A percentile compares a stretch with the other conserved stretches of the same genome.
phyloP scores from a whole-genome alignment of 2,113 vertebrate genomes.

The Origma solitaria region DNA sequence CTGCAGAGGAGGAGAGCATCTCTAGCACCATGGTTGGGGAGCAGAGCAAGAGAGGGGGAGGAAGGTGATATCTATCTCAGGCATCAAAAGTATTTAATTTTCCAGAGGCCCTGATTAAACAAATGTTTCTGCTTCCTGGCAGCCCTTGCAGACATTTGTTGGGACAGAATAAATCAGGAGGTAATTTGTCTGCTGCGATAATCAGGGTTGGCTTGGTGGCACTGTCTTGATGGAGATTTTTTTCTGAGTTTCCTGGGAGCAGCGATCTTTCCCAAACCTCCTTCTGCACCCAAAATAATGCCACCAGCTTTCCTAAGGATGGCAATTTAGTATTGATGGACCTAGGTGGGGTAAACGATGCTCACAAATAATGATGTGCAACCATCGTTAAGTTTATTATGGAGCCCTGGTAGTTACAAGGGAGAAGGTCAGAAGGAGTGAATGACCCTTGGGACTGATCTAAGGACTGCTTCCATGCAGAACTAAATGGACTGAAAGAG shows the following conservation, averaged over 20 bases:
- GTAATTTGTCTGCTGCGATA: slow-evolving; percentile 45
- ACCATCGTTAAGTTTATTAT: not conserved
- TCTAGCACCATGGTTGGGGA: not conserved
- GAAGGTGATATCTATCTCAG: slow-evolving; percentile 43
- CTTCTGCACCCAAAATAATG: not conserved
- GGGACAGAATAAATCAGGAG: slow-evolving; percentile 55
- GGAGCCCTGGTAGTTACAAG: not conserved
- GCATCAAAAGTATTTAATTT: slow-evolving; percentile 53
- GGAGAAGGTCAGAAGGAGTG: not conserved
- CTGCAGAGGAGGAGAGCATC: slow-evolving; percentile 44
- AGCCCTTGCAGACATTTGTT: slow-evolving; percentile 47
- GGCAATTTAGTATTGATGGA: not conserved
- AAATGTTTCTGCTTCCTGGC: slow-evolving; percentile 56
- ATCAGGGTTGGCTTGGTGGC: not conserved
- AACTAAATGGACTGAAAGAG: not conserved
- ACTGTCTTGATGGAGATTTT: not conserved
- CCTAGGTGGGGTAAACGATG: not conserved
- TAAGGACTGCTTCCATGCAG: not conserved
- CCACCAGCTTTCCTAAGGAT: not conserved
- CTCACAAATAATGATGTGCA: not conserved
- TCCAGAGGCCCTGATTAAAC: slow-evolving; percentile 64
- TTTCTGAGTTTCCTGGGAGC: not conserved
- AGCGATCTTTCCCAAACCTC: not conserved
- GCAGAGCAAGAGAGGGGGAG: not conserved
- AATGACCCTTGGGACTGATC: not conserved